Evolutionary conservation across 2,888 invertebrate species (phyloP).

Genomic region (Synanthedon myopaeformis): DNA sequence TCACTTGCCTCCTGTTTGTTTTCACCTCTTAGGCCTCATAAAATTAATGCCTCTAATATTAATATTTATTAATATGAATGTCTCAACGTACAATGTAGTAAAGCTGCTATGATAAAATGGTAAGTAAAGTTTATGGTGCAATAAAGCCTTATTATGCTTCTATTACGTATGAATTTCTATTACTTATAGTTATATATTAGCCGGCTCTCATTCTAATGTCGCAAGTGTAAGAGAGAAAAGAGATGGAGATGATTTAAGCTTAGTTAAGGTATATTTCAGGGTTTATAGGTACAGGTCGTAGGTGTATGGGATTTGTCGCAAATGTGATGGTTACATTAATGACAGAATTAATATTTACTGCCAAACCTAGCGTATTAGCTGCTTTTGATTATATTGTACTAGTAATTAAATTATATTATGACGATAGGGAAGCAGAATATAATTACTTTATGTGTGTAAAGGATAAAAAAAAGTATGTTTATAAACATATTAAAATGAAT

Average conservation of each 20-base stretch:
- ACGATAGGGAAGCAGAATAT: too few species aligned
- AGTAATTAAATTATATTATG: too few species aligned
- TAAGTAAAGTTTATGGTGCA: conserved; percentile 57
- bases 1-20: conserved; percentile 52
- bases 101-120: conserved; percentile 51
- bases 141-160: conserved; percentile 43
- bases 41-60: conserved; percentile 60
- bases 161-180: conserved; percentile 40
- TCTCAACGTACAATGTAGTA: conserved; percentile 33
- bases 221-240: conserved; percentile 7
- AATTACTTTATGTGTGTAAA: too few species aligned
- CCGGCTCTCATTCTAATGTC: conserved; percentile 16
- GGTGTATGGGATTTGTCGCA: neutral
- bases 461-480: too few species aligned
- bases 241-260: conserved; percentile 4
- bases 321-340: neutral
- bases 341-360: neutral
- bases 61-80: conserved; percentile 63
- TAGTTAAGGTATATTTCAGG: neutral
- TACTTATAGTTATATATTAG: conserved; percentile 11
- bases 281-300: neutral
- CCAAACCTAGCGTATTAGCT: too few species aligned
- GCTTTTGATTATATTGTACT: too few species aligned
- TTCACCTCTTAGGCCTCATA: conserved; percentile 60
- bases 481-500: too few species aligned